Evolutionary conservation across 2,113 vertebrate species (phyloP).

Genomic region (Acrocephalus kingi): DNA sequence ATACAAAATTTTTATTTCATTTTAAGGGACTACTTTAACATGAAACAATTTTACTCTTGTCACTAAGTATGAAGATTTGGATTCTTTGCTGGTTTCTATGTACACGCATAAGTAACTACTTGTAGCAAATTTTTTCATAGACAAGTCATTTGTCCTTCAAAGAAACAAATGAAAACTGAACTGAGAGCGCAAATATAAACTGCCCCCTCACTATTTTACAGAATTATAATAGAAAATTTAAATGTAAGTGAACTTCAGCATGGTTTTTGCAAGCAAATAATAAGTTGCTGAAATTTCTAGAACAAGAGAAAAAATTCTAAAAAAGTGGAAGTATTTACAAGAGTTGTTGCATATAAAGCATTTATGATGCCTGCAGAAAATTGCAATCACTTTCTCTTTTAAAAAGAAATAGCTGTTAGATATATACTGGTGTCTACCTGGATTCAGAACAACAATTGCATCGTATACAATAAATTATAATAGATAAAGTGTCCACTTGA

Average conservation of each 20-base stretch:
- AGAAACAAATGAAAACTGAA: background rate
- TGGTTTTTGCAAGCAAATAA: background rate
- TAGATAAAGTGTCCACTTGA: background rate
- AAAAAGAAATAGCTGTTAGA: background rate
- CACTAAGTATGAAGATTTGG: background rate
- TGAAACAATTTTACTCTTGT: slow-evolving; percentile 60
- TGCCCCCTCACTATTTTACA: background rate
- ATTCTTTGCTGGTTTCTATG: slow-evolving; percentile 25
- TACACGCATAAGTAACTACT: slow-evolving; percentile 4
- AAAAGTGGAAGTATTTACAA: background rate
- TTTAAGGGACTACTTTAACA: slow-evolving; percentile 45
- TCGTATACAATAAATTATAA: background rate
- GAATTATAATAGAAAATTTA: background rate
- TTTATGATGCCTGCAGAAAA: background rate
- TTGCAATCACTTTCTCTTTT: background rate
- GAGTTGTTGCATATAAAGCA: background rate
- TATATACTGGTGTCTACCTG: background rate
- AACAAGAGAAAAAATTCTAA: background rate
- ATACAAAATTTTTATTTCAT: slow-evolving; percentile 37
- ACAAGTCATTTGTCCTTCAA: background rate
- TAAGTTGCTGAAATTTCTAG: background rate
- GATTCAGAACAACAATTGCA: background rate
- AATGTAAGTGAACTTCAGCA: background rate
- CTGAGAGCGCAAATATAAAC: background rate
- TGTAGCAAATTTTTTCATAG: background rate